Conservation (phyloP, 2,888 invertebrate genomes). For the Linnaemya tessellans region DNA sequence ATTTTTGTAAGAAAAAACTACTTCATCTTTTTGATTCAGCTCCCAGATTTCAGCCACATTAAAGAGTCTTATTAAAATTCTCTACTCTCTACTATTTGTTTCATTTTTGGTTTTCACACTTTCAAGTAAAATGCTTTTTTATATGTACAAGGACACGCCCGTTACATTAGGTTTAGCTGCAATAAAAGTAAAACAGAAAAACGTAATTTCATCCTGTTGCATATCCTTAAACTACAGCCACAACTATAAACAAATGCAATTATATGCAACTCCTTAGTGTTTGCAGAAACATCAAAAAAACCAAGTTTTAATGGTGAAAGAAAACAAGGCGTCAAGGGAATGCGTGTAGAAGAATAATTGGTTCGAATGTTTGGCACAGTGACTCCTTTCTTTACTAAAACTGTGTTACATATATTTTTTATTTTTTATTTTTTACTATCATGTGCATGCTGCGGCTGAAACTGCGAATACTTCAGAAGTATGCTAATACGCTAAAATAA, state of each 20-base stretch:
- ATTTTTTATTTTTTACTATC: neutral
- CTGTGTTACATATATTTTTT: neutral
- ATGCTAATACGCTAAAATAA: conserved; percentile 46
- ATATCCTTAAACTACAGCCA: conserved; percentile 10
- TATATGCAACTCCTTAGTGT: conserved; percentile 29
- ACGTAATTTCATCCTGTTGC: conserved; percentile 48
- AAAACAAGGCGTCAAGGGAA: neutral
- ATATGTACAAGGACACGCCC: conserved; percentile 42
- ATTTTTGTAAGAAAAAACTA: no score
- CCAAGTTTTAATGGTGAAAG: neutral
- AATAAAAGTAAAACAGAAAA: conserved; percentile 3
- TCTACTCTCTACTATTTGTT: no score
- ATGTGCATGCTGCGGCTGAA: neutral
- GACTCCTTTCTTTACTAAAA: neutral
- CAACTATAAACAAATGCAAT: conserved; percentile 11
- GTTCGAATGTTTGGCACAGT: conserved; percentile 1
- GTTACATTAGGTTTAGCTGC: conserved; percentile 2
- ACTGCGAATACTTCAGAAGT: conserved; percentile 11
- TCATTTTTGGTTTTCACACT: no score
- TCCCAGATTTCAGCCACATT: no score
- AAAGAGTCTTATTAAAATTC: no score
- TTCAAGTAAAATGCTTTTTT: neutral
- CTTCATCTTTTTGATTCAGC: no score
- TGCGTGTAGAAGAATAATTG: conserved; percentile 19
- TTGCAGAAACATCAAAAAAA: neutral